Conservation (phyloP, 1,140 invertebrate genomes). For the Drosophila eugracilis region DNA sequence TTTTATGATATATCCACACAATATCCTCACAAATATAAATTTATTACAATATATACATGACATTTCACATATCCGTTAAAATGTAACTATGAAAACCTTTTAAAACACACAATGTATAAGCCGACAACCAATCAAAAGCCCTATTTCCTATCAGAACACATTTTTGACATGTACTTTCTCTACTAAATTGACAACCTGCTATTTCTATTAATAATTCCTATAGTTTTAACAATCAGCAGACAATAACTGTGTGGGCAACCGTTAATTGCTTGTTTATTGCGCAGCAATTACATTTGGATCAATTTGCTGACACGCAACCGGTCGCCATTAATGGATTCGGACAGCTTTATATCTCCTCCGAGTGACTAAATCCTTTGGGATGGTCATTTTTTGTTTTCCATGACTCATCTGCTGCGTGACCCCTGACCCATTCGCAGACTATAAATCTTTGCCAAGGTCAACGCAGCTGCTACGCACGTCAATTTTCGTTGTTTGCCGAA, state of each 20-base stretch:
- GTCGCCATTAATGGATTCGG: slow-evolving; percentile 23
- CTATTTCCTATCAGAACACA: no score
- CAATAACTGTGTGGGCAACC: slow-evolving; percentile 12
- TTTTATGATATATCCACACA: no score
- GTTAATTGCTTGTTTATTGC: slow-evolving; percentile 65
- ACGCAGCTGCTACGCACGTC: slow-evolving; percentile 17
- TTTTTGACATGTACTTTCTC: no score
- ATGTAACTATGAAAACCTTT: no score
- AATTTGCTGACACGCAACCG: slow-evolving; percentile 51
- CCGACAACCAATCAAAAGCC: no score
- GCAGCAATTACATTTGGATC: slow-evolving; percentile 35
- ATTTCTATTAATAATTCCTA: slow-evolving; percentile 21
- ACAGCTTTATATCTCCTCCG: background rate
- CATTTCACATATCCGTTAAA: no score
- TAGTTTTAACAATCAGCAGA: slow-evolving; percentile 11
- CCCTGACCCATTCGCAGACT: slow-evolving; percentile 15
- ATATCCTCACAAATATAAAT: no score
- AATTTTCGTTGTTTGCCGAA: slow-evolving; percentile 16
- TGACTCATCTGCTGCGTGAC: slow-evolving; percentile 31
- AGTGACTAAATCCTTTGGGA: background rate
- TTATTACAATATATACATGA: no score
- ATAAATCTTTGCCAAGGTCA: slow-evolving; percentile 53
- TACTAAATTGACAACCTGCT: slow-evolving; percentile 4
- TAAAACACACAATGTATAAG: no score
- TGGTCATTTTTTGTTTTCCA: background rate